These are phyloP conservation scores for Mythimna ferrago DNA, from an alignment of 2,888 invertebrate genomes.

Conservation along the genomic window DNA sequence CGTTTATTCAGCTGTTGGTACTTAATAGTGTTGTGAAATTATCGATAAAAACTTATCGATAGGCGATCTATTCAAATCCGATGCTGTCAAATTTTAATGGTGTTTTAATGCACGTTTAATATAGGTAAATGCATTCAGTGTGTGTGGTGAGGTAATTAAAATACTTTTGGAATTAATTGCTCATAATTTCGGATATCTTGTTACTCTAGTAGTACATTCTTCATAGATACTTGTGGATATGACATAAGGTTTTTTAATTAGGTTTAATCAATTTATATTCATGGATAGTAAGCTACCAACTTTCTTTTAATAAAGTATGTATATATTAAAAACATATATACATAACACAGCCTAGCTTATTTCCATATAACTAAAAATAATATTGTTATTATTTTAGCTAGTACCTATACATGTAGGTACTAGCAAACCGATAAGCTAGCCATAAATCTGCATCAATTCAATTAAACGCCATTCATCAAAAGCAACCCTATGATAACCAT, in stretches of 20 bases:
- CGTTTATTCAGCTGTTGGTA: slow-evolving; percentile 35
- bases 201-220: neutral
- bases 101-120: slow-evolving; percentile 18
- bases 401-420: neutral
- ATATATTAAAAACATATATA: neutral
- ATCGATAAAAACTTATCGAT: slow-evolving; percentile 48
- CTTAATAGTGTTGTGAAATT: slow-evolving; percentile 42
- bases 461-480: slow-evolving; percentile 33
- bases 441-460: slow-evolving; percentile 29
- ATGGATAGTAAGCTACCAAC: neutral
- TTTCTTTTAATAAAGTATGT: neutral
- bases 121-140: slow-evolving; percentile 4
- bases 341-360: neutral
- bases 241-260: neutral
- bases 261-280: too few relatives aligned
- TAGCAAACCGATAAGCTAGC: neutral
- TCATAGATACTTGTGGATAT: neutral
- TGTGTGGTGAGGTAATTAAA: slow-evolving; percentile 24
- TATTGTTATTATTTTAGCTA: neutral
- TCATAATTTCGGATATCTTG: slow-evolving; percentile 8
- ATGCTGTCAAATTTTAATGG: slow-evolving; percentile 22
- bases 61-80: slow-evolving; percentile 26
- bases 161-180: slow-evolving; percentile 15
- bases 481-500: slow-evolving; percentile 25
- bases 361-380: neutral